Evolutionary conservation across 2,113 vertebrate genomes (phyloP).

Genomic region (Dipodomys spectabilis): DNA sequence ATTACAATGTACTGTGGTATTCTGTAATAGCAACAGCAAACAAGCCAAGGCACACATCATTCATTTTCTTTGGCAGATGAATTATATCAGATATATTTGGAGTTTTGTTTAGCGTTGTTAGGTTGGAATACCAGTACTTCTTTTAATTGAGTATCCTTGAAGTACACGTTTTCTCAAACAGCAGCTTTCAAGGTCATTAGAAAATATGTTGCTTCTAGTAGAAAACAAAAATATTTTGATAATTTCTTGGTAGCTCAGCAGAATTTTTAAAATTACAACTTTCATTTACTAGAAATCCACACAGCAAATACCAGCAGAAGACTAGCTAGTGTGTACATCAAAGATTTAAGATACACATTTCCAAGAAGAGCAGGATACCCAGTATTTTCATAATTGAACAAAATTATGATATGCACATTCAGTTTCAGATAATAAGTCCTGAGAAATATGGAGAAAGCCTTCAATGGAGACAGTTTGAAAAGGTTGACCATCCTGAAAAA

Average conservation of each 20-base stretch:
- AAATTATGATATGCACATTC: background rate
- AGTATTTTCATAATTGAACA: background rate
- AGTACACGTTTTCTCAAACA: background rate
- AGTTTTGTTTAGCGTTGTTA: background rate
- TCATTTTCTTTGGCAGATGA: slow-evolving; percentile 1
- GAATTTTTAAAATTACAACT: slow-evolving; percentile 23
- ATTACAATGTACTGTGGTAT: background rate
- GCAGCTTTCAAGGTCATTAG: background rate
- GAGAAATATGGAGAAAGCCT: background rate
- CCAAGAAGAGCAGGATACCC: slow-evolving; percentile 2
- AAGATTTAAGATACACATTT: background rate
- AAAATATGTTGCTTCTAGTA: slow-evolving; percentile 30
- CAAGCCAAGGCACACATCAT: background rate
- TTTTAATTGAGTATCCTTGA: background rate
- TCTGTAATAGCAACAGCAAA: background rate
- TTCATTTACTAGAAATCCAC: background rate
- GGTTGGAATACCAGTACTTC: background rate
- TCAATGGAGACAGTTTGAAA: background rate
- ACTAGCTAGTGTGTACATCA: background rate
- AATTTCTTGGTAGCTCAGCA: background rate
- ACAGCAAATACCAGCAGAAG: background rate
- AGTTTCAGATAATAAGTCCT: slow-evolving; percentile 25
- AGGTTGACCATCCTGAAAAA: background rate
- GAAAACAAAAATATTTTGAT: background rate
- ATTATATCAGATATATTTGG: background rate